These are phyloP conservation scores for Radopholus similis DNA, from an alignment of 1,140 invertebrate species.

Conservation along the genomic window DNA sequence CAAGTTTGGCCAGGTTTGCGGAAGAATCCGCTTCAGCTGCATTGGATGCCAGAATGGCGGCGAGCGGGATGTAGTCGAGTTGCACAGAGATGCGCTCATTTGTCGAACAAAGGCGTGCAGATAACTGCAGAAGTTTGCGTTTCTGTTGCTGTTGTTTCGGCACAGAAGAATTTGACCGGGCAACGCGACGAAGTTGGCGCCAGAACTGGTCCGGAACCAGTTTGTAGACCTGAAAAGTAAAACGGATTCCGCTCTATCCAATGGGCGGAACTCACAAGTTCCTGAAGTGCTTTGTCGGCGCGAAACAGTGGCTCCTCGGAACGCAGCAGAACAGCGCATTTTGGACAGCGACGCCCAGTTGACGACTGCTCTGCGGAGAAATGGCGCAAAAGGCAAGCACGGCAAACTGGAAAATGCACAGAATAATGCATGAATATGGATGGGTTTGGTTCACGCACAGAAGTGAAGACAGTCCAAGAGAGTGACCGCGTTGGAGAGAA, in stretches of 20 bases:
- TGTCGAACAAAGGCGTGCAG: slow-evolving; percentile 14
- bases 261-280: neutral
- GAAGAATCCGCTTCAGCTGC: neutral
- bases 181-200: slow-evolving; percentile 4
- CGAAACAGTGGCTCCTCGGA: slow-evolving; percentile 2
- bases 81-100: slow-evolving; percentile 22
- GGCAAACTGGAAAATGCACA: slow-evolving; percentile 18
- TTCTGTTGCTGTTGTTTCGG: slow-evolving; percentile 1
- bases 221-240: slow-evolving; percentile 29
- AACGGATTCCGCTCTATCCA: neutral
- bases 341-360: slow-evolving; percentile 17
- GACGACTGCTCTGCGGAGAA: neutral
- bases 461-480: slow-evolving; percentile 27
- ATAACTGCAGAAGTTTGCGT: slow-evolving; percentile 11
- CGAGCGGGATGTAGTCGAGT: slow-evolving; percentile 26
- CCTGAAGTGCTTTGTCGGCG: slow-evolving; percentile 4
- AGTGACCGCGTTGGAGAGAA: slow-evolving; percentile 23
- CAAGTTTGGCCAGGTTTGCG: neutral
- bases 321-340: slow-evolving; percentile 18
- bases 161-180: neutral
- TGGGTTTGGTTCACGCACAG: slow-evolving; percentile 15
- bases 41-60: slow-evolving; percentile 7
- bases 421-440: neutral
- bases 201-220: slow-evolving; percentile 25
- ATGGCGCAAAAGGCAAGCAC: slow-evolving; percentile 15